Percentiles rank a stretch among this genome's conserved stretches.
Evolutionary conservation across 2,888 invertebrate genomes (phyloP).

Genomic region (Thecophora atra): DNA sequence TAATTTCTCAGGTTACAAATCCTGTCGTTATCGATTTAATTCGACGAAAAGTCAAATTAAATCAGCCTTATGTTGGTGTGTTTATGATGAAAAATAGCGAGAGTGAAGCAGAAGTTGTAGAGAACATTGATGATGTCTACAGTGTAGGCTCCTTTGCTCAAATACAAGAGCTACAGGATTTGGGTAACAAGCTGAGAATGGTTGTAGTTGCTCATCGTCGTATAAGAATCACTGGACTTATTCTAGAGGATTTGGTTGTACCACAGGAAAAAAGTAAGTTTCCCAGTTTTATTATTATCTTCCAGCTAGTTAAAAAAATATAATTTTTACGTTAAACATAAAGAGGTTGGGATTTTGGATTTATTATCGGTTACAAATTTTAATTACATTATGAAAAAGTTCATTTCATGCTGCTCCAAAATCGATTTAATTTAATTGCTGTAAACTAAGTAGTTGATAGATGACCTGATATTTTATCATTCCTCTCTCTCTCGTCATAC

Average conservation of each 20-base stretch:
- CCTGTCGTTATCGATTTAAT: conserved; percentile 88
- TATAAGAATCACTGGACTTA: conserved; percentile 81
- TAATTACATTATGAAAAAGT: neutral
- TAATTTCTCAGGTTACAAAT: conserved; percentile 76
- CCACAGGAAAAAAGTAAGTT: conserved; percentile 57
- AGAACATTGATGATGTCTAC: conserved; percentile 85
- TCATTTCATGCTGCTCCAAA: neutral
- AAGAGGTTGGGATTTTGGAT: too few species aligned
- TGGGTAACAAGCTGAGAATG: conserved; percentile 87
- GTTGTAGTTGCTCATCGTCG: conserved; percentile 95
- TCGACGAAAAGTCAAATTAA: conserved; percentile 90
- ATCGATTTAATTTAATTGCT: neutral
- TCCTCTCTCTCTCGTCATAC: neutral
- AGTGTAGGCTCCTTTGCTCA: conserved; percentile 95
- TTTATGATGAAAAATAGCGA: conserved; percentile 93
- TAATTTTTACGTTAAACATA: too few species aligned
- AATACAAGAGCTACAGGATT: conserved; percentile 96
- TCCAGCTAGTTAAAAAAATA: too few species aligned
- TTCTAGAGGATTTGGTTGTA: conserved; percentile 77
- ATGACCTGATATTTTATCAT: neutral
- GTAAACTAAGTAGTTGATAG: too few species aligned
- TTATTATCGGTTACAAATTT: neutral
- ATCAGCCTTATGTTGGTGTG: conserved; percentile 97
- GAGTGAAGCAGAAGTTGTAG: conserved; percentile 86
- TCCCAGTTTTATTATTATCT: too few species aligned